Evolutionary conservation across 2,113 vertebrate genomes (phyloP), one percentile per base, ranked within the genome.

Genomic region (Thunnus thynnus): DNA sequence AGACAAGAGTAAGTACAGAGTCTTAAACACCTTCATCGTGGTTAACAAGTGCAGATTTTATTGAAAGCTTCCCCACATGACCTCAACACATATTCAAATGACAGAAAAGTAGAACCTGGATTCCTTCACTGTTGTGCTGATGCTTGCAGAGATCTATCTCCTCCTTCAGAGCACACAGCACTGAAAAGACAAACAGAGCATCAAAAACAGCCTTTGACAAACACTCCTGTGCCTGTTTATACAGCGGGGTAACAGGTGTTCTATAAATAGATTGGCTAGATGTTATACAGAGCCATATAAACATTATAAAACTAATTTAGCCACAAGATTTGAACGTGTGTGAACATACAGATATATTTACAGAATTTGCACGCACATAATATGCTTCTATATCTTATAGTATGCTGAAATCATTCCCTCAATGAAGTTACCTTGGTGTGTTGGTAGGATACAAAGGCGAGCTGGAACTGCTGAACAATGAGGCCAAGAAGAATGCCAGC

Each of bases 401-500:
- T 32, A 61, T 5, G 16, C 3, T 57, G 17, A 22, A 48, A 66
- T 60, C 1, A 18, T 76, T 57, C 4, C 0, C 3, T 58, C 11
- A 32, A 0, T 52, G 20, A 48, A 65, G 13, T 41, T 0, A 36
- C 20, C 4, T 16, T 60, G 0, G 10, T 58, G 0, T 81, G 7
- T 58, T 83, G 13, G 48, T 80, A 98, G 98, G 93, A 91, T 95
- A 92, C 17, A 97, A 97, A 91, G 94, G 96, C 32, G 95, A 97
- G 54, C 94, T 99, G 79, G 96, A 98, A 91, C 93, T 94, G 71
- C 89, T 97, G 75, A 97, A 95, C 85, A 95, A 91, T 75, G 96
- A 97, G 82, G 97, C 96, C 89, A 98, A 96, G 93, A 96, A 89
- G 85, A 95, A 91, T 1, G 96, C 96, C 14, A 95, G 95, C 77